A percentile compares a stretch with the other conserved stretches of the same genome.
Conservation (phyloP, 2,888 invertebrate species). For the Melanostoma mellinum region DNA sequence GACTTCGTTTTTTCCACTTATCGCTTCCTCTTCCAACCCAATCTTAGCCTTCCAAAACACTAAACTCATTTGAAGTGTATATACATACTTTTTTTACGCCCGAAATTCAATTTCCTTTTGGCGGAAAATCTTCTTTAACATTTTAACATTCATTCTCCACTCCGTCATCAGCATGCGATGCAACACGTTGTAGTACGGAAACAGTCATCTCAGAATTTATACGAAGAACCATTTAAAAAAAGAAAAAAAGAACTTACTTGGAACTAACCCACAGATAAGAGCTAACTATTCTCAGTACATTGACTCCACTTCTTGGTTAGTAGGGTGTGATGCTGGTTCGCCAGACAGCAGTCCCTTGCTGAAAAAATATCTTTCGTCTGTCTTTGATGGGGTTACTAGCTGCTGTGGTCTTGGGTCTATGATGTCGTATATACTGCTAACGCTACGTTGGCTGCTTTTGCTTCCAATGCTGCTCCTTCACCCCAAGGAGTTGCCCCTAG, state of each 20-base stretch:
- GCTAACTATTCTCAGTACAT: constrained; percentile 59
- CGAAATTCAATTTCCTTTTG: constrained; percentile 68
- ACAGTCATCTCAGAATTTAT: constrained; percentile 47
- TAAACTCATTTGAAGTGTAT: constrained; percentile 43
- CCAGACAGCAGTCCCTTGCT: constrained; percentile 18
- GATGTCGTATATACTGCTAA: constrained; percentile 8
- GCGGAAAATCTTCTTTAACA: constrained; percentile 58
- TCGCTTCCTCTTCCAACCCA: constrained; percentile 37
- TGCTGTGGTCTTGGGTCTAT: constrained; percentile 9
- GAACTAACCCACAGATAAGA: constrained; percentile 33
- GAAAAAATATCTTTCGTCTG: constrained; percentile 21
- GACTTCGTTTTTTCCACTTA: neutral
- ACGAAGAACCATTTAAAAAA: constrained; percentile 16
- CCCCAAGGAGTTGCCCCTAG: constrained; percentile 22
- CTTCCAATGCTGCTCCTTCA: constrained; percentile 27
- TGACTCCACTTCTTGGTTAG: constrained; percentile 46
- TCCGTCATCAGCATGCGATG: constrained; percentile 50
- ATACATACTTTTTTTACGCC: constrained; percentile 5
- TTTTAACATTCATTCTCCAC: constrained; percentile 50
- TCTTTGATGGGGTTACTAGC: constrained; percentile 30
- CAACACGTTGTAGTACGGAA: constrained; percentile 58
- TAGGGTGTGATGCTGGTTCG: constrained; percentile 7
- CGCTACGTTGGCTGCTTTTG: neutral
- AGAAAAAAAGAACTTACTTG: constrained; percentile 18
- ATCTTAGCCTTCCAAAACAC: constrained; percentile 33